A percentile compares a stretch with the other conserved stretches of the same genome.
Evolutionary conservation across 2,888 invertebrate species (phyloP).

Genomic region (Morinoia aosen): DNA sequence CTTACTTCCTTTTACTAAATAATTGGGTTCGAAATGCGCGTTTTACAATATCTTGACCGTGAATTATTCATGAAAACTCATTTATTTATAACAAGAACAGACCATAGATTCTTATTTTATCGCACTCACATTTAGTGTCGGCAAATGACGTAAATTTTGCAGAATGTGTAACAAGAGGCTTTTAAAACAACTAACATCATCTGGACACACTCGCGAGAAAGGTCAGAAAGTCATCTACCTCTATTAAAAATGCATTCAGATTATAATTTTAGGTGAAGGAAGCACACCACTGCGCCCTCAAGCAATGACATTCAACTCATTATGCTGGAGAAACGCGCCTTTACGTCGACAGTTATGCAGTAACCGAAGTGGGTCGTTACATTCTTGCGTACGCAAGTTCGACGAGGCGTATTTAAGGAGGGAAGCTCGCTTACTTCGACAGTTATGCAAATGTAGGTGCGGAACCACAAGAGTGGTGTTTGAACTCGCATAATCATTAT

Average conservation of each 20-base stretch:
- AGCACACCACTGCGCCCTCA: not conserved
- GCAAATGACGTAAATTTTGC: too few relatives aligned
- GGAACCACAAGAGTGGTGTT: constrained; percentile 13
- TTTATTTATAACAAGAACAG: too few relatives aligned
- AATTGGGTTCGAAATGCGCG: too few relatives aligned
- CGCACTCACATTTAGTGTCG: not conserved
- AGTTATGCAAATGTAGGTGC: constrained; percentile 25
- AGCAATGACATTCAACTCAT: not conserved
- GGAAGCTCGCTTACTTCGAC: constrained; percentile 25
- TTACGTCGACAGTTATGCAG: not conserved
- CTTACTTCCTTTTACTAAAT: too few relatives aligned
- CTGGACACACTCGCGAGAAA: not conserved
- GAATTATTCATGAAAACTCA: too few relatives aligned
- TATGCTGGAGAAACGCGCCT: not conserved
- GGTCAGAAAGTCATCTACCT: not conserved
- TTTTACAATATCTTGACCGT: too few relatives aligned
- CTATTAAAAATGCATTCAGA: not conserved
- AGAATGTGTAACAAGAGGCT: too few relatives aligned
- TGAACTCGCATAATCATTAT: constrained; percentile 23
- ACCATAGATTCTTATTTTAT: not conserved
- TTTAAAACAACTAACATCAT: not conserved
- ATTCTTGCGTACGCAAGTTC: not conserved
- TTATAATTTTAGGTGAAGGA: not conserved
- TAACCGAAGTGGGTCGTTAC: not conserved
- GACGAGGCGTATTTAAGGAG: not conserved